Conservation (phyloP, 2,888 invertebrate species). For the Bellardia bayeri region DNA sequence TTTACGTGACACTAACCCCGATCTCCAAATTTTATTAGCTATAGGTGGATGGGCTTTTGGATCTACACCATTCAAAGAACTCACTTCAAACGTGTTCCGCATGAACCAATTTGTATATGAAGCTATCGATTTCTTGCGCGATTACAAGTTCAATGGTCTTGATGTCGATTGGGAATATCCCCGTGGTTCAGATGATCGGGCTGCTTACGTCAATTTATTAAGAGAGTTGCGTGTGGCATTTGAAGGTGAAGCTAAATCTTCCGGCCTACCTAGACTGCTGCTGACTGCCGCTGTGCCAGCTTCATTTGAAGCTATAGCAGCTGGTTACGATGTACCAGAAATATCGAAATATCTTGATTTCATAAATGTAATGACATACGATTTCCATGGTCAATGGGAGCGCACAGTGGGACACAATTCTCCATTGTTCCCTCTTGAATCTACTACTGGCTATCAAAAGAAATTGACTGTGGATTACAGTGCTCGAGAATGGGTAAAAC, state of each 20-base stretch:
- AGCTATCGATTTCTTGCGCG: constrained; percentile 95
- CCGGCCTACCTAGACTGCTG: constrained; percentile 91
- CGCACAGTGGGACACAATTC: constrained; percentile 96
- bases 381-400: constrained; percentile 98
- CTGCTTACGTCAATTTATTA: constrained; percentile 92
- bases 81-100: constrained; percentile 95
- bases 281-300: constrained; percentile 96
- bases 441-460: constrained; percentile 95
- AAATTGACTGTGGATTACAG: constrained; percentile 96
- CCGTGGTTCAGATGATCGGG: constrained; percentile 93
- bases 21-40: constrained; percentile 93
- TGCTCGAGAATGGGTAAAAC: constrained; percentile 96
- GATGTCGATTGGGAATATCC: constrained; percentile 98
- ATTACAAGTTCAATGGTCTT: constrained; percentile 95
- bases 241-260: constrained; percentile 95
- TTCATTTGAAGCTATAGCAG: constrained; percentile 96
- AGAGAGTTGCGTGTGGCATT: constrained; percentile 94
- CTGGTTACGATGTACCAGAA: constrained; percentile 96
- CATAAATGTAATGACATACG: constrained; percentile 97
- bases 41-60: constrained; percentile 99
- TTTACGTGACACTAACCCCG: constrained; percentile 94
- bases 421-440: constrained; percentile 94
- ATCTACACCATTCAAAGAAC: constrained; percentile 96
- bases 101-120: constrained; percentile 98
- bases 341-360: constrained; percentile 97